phyloP scores from a whole-genome alignment of 1,140 invertebrate genomes.

The Hylaeus volcanicus region DNA sequence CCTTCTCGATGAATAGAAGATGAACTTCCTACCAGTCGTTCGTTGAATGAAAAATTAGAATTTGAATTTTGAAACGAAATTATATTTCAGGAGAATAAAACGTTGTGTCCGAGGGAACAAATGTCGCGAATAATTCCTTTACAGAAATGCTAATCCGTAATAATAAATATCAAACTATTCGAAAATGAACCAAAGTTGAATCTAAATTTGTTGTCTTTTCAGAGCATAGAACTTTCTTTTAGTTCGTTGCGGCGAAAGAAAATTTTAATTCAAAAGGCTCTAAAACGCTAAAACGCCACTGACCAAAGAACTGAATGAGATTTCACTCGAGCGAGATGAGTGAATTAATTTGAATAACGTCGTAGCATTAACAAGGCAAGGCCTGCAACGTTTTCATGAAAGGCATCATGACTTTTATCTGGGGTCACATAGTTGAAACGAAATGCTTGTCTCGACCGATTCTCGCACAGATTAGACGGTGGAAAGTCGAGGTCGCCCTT shows the following conservation, averaged over 20 bases:
- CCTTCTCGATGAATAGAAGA: too few species aligned
- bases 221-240: too few species aligned
- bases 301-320: background rate
- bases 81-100: too few species aligned
- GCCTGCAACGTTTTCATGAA: background rate
- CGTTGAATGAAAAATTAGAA: too few species aligned
- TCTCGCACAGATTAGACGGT: slow-evolving; percentile 58
- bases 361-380: background rate
- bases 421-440: slow-evolving; percentile 21
- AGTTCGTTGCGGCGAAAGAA: too few species aligned
- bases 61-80: too few species aligned
- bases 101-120: too few species aligned
- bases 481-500: slow-evolving; percentile 69
- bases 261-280: background rate
- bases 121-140: too few species aligned
- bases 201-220: too few species aligned
- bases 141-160: too few species aligned
- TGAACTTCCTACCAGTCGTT: too few species aligned
- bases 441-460: slow-evolving; percentile 56
- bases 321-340: background rate
- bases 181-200: too few species aligned
- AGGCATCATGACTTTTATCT: background rate
- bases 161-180: background rate
- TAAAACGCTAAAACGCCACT: background rate
- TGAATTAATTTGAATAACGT: background rate